Evolutionary conservation across 1,140 invertebrate species (phyloP).

Genomic region (Armadillidium nasatum): DNA sequence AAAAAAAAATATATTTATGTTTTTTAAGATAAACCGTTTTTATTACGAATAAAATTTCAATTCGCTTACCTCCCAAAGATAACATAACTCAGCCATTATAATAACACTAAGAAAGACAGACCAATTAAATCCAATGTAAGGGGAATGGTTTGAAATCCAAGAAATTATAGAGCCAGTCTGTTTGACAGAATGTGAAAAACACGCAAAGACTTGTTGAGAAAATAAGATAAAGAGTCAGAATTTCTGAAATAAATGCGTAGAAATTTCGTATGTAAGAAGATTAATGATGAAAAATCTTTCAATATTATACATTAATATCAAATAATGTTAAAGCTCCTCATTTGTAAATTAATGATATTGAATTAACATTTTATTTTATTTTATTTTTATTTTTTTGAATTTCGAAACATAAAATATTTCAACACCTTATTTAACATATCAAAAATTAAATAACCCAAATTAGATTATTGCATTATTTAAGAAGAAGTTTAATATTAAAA

Average conservation of each 20-base stretch:
- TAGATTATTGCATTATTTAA: neutral
- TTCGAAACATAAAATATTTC: too few species aligned
- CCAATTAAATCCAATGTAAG: conserved; percentile 21
- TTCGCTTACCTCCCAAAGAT: conserved; percentile 21
- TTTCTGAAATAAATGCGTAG: neutral
- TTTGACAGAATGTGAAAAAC: conserved; percentile 22
- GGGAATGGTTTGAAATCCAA: conserved; percentile 27
- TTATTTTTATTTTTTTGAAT: too few species aligned
- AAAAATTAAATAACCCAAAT: neutral
- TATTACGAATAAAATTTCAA: too few species aligned
- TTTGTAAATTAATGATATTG: too few species aligned
- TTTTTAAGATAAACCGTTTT: too few species aligned
- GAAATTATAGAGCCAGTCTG: conserved; percentile 6
- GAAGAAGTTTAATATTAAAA: neutral
- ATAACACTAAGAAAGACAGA: neutral
- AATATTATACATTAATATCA: too few species aligned
- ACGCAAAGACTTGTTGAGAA: conserved; percentile 7
- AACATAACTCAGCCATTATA: conserved; percentile 16
- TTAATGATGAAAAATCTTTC: too few species aligned
- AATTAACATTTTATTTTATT: too few species aligned
- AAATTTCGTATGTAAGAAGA: too few species aligned
- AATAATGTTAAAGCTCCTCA: too few species aligned
- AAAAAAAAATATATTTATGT: too few species aligned
- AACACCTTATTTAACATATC: neutral
- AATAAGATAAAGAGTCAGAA: conserved; percentile 23